These are phyloP conservation scores for Gadus macrocephalus DNA, from an alignment of 2,113 vertebrate species.

Conservation along the genomic window DNA sequence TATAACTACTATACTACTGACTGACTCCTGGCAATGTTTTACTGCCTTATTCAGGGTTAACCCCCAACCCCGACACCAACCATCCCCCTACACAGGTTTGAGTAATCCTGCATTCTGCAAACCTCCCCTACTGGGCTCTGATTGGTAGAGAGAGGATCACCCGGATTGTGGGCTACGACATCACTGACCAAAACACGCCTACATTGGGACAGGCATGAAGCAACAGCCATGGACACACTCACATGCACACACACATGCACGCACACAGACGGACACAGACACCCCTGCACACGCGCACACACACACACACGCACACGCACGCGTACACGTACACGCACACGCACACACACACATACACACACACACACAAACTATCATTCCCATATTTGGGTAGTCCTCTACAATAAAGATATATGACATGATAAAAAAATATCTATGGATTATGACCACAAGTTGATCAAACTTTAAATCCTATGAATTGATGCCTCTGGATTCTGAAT, in stretches of 20 bases:
- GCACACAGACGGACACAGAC: slow-evolving; percentile 6
- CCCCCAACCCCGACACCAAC: slow-evolving; percentile 19
- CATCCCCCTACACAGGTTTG: slow-evolving; percentile 2
- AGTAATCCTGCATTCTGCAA: slow-evolving; percentile 34
- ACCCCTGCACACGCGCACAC: background rate
- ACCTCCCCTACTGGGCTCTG: background rate
- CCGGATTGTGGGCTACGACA: slow-evolving; percentile 35
- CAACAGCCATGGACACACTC: background rate
- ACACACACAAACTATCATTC: background rate
- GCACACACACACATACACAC: background rate
- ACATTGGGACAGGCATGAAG: background rate
- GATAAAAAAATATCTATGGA: too few species aligned
- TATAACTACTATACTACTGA: slow-evolving; percentile 12
- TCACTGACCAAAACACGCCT: slow-evolving; percentile 35
- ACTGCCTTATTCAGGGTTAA: slow-evolving; percentile 28
- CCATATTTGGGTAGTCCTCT: background rate
- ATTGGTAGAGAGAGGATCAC: slow-evolving; percentile 59
- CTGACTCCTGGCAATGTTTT: slow-evolving; percentile 31
- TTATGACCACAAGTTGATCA: too few species aligned
- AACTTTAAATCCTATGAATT: too few species aligned
- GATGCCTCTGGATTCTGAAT: too few species aligned
- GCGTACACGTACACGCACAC: slow-evolving; percentile 5
- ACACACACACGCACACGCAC: background rate
- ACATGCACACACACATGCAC: background rate
- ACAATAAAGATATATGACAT: too few species aligned